phyloP scores from a whole-genome alignment of 2,113 vertebrate species.

The Sclerurus mexicanus region DNA sequence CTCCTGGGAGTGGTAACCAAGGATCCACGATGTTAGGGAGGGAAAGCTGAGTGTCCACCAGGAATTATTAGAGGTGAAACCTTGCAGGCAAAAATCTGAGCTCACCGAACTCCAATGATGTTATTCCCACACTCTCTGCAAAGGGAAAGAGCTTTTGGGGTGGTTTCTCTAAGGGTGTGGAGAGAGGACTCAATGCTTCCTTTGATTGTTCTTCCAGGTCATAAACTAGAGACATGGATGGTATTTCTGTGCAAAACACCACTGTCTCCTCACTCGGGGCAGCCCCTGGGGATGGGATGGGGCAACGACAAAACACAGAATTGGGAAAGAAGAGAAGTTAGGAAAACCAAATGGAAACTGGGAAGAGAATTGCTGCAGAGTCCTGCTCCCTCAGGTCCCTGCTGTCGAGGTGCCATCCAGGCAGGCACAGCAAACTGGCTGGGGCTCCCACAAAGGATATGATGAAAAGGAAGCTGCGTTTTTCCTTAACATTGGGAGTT shows the following conservation, averaged over 20 bases:
- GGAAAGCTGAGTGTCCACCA: not conserved
- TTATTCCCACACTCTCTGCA: not conserved
- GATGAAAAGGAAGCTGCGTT: not conserved
- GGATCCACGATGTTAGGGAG: not conserved
- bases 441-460: accelerated
- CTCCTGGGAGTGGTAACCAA: not conserved
- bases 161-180: not conserved
- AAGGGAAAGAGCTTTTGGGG: not conserved
- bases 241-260: not conserved
- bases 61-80: not conserved
- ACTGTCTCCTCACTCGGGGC: accelerated
- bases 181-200: not conserved
- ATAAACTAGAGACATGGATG: not conserved
- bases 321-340: not conserved
- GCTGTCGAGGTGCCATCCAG: not conserved
- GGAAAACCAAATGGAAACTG: not conserved
- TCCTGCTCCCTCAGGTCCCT: not conserved
- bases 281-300: not conserved
- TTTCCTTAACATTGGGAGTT: not conserved
- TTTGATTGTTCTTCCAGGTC: not conserved
- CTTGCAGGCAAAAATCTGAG: not conserved
- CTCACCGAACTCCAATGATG: not conserved
- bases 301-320: not conserved
- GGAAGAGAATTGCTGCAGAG: not conserved
- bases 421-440: not conserved